Evolutionary conservation across 1,140 invertebrate species (phyloP).

Genomic region (Dendroctonus ponderosae): DNA sequence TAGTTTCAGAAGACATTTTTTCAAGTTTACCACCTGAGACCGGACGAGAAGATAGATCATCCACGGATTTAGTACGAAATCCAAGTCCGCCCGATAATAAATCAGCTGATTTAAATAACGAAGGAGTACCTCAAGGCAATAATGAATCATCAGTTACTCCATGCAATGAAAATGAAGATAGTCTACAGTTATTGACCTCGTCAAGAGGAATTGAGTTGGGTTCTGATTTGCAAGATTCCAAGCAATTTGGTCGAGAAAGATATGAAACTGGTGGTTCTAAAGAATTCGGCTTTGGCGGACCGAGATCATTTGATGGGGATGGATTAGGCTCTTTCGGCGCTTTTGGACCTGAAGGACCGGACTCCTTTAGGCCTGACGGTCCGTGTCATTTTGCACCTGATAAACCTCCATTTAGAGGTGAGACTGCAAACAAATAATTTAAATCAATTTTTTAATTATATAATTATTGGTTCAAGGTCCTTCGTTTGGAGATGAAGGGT

Average conservation of each 20-base stretch:
- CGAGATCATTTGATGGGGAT: neutral
- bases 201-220: no score
- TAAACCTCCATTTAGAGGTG: slow-evolving; percentile 6
- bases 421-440: neutral
- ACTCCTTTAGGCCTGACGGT: slow-evolving; percentile 1
- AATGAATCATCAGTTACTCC: no score
- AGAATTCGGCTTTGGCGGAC: no score
- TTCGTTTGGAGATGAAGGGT: slow-evolving; percentile 7
- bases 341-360: slow-evolving; percentile 11
- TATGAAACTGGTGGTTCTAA: no score
- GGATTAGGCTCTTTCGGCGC: neutral
- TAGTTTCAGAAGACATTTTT: neutral
- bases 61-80: slow-evolving; percentile 3
- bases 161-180: no score
- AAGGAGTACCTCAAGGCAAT: no score
- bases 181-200: no score
- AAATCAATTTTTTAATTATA: no score
- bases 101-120: neutral
- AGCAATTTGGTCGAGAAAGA: no score
- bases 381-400: slow-evolving; percentile 5
- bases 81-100: slow-evolving; percentile 5
- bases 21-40: neutral
- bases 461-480: neutral
- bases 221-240: no score
- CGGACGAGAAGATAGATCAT: neutral